These are phyloP conservation scores for Orchesellides sinensis DNA, from an alignment of 2,888 invertebrate species.

Conservation along the genomic window DNA sequence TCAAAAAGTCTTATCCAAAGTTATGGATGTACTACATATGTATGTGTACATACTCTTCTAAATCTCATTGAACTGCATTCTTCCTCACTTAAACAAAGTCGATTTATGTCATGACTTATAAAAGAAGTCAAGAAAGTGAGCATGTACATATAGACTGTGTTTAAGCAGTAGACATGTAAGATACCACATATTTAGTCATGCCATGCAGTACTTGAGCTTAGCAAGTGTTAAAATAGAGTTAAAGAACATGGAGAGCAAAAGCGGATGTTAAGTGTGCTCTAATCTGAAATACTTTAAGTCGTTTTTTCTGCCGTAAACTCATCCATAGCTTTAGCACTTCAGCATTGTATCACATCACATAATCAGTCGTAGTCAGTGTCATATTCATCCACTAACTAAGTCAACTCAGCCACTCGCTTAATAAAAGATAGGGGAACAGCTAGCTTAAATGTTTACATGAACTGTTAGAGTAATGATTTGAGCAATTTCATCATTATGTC, in stretches of 20 bases:
- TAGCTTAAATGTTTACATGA: conserved; percentile 45
- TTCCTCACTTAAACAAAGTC: background rate
- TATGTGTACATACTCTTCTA: no score
- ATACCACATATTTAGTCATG: no score
- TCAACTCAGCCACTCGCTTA: background rate
- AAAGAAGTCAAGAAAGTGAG: no score
- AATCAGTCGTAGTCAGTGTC: background rate
- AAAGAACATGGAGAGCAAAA: conserved; percentile 2
- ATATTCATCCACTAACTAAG: background rate
- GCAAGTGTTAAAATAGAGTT: background rate
- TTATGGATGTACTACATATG: no score
- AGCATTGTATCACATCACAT: background rate
- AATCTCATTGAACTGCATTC: background rate
- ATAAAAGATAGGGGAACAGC: conserved; percentile 34
- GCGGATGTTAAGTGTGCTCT: conserved; percentile 44
- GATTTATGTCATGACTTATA: background rate
- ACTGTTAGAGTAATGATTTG: conserved; percentile 61
- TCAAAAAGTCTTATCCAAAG: background rate
- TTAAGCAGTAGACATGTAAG: no score
- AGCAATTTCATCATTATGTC: conserved; percentile 59
- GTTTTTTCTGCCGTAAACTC: no score
- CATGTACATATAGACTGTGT: no score
- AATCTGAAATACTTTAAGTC: conserved; percentile 45
- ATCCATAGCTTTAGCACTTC: background rate
- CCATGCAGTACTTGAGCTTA: no score